A percentile compares a stretch with the other conserved stretches of the same genome.
phyloP scores from a whole-genome alignment of 2,113 vertebrate species.

The Gavia stellata region DNA sequence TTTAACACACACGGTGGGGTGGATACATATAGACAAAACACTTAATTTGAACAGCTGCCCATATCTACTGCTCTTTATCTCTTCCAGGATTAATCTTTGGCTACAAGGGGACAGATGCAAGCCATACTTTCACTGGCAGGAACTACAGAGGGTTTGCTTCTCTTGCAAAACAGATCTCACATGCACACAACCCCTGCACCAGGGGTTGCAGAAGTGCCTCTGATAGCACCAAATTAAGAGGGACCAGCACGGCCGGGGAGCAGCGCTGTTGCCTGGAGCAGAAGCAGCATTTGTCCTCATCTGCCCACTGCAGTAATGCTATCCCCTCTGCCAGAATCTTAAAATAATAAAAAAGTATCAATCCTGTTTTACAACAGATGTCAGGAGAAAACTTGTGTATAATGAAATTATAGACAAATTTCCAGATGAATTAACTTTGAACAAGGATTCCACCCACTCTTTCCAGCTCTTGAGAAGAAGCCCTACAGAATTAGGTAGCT shows the following conservation, averaged over 20 bases:
- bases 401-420: not conserved
- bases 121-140: not conserved
- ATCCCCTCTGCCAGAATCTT: not conserved
- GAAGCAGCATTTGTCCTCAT: not conserved
- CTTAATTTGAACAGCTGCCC: not conserved
- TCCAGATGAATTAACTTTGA: not conserved
- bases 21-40: not conserved
- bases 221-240: not conserved
- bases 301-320: not conserved
- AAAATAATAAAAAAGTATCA: not conserved
- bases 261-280: not conserved
- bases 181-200: fast-evolving
- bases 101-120: not conserved
- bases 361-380: not conserved
- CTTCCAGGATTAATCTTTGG: not conserved
- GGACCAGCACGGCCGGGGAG: not conserved
- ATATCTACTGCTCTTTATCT: not conserved
- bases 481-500: not conserved
- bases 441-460: not conserved
- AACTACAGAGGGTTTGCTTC: not conserved
- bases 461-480: not conserved
- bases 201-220: not conserved
- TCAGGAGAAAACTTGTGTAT: not conserved
- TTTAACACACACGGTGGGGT: not conserved
- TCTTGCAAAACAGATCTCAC: not conserved